Conservation (phyloP, 2,113 vertebrate species). For the Oreochromis aureus region DNA sequence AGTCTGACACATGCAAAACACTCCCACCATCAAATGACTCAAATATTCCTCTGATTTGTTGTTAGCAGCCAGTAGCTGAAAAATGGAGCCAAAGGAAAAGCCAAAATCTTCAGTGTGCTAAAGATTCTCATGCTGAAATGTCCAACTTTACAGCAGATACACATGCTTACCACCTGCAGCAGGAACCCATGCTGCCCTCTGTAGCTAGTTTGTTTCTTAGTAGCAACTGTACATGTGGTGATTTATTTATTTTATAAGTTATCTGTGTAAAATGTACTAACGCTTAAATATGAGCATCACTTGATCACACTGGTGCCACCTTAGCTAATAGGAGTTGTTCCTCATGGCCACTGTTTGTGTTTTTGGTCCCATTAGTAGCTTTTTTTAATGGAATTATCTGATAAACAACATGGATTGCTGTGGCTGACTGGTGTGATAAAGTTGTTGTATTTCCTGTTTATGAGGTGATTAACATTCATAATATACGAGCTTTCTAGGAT, state of each 20-base stretch:
- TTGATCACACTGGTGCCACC: background rate
- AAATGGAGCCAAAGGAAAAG: background rate
- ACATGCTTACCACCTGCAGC: background rate
- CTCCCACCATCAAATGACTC: background rate
- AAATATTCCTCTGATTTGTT: background rate
- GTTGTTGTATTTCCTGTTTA: background rate
- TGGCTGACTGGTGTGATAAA: background rate
- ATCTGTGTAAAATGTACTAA: background rate
- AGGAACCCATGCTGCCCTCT: background rate
- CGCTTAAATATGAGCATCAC: background rate
- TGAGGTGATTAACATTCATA: background rate
- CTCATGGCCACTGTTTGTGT: fast-evolving
- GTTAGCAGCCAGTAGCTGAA: background rate
- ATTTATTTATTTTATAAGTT: background rate
- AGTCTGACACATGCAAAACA: conserved; percentile 11
- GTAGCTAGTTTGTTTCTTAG: fast-evolving
- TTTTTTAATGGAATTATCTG: background rate
- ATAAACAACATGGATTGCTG: background rate
- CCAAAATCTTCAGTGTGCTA: fast-evolving
- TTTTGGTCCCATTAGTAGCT: background rate
- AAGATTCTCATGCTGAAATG: fast-evolving
- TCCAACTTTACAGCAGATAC: background rate
- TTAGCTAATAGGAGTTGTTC: background rate
- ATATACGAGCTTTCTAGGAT: fast-evolving
- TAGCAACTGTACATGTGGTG: background rate